Percentiles rank a stretch among this genome's conserved stretches.
Conservation (phyloP, 2,888 invertebrate genomes). For the Torymus texanus region DNA sequence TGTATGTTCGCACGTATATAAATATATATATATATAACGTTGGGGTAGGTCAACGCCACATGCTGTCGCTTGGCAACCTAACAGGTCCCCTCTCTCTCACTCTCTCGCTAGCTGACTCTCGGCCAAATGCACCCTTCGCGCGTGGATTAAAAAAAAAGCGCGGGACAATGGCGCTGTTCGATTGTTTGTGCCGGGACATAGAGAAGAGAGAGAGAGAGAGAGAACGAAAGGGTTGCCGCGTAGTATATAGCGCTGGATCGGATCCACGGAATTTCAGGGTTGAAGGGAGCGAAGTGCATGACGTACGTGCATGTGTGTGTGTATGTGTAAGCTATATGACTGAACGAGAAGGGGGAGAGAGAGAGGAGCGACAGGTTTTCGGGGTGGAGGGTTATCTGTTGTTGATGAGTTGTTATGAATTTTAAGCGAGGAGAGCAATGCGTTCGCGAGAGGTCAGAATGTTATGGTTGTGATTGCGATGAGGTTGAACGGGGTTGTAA, state of each 20-base stretch:
- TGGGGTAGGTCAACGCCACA: too few relatives aligned
- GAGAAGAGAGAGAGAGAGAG: not conserved
- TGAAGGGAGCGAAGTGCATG: not conserved
- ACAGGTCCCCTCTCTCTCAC: not conserved
- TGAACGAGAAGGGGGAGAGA: not conserved
- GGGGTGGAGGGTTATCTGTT: too few relatives aligned
- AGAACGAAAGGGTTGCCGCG: too few relatives aligned
- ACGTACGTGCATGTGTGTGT: constrained; percentile 30
- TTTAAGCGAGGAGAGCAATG: too few relatives aligned
- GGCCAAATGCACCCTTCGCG: constrained; percentile 38
- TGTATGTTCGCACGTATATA: too few relatives aligned
- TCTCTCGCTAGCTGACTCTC: not conserved
- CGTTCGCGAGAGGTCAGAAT: too few relatives aligned
- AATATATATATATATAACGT: too few relatives aligned
- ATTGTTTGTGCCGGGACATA: constrained; percentile 16
- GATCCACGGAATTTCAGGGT: constrained; percentile 4
- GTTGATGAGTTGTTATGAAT: too few relatives aligned
- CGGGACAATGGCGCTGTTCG: not conserved
- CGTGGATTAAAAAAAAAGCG: constrained; percentile 29
- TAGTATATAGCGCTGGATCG: not conserved
- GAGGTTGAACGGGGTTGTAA: too few relatives aligned
- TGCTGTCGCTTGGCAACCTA: not conserved
- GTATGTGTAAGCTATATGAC: constrained; percentile 52
- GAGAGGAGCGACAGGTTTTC: too few relatives aligned
- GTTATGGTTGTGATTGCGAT: too few relatives aligned